A percentile compares a stretch with the other conserved stretches of the same genome.
phyloP scores from a whole-genome alignment of 2,113 vertebrate species.

The Callaeas wilsoni region DNA sequence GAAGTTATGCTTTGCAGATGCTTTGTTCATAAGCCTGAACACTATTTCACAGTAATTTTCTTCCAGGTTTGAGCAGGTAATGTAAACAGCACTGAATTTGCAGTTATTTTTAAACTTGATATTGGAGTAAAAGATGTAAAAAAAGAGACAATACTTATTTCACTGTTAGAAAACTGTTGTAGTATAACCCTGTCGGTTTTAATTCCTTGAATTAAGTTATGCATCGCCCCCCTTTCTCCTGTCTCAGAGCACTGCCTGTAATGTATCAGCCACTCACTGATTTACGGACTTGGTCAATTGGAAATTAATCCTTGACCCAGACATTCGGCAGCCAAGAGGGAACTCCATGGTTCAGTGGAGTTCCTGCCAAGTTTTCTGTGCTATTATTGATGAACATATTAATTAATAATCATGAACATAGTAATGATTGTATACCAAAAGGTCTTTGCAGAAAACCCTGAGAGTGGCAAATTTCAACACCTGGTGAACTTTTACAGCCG shows the following conservation, averaged over 20 bases:
- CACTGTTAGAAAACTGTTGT: background rate
- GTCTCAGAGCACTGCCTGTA: background rate
- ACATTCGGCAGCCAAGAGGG: background rate
- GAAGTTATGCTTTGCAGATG: background rate
- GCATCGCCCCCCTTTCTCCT: background rate
- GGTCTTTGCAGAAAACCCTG: background rate
- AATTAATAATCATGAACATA: slow-evolving; percentile 14
- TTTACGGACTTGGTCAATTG: background rate
- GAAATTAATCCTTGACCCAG: background rate
- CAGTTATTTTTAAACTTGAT: background rate
- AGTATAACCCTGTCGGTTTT: background rate
- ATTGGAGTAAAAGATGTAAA: background rate
- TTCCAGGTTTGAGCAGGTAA: background rate
- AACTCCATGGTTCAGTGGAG: background rate
- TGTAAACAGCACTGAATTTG: background rate
- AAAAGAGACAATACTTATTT: background rate
- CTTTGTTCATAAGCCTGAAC: background rate
- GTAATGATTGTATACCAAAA: background rate
- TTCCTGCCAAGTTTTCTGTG: slow-evolving; percentile 23
- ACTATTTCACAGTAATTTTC: background rate
- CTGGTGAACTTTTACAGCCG: slow-evolving; percentile 5
- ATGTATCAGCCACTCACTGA: background rate
- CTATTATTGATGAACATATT: slow-evolving; percentile 7
- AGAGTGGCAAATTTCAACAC: background rate
- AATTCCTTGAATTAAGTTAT: background rate